phyloP scores from a whole-genome alignment of 2,888 invertebrate genomes.

The Brenthis ino region DNA sequence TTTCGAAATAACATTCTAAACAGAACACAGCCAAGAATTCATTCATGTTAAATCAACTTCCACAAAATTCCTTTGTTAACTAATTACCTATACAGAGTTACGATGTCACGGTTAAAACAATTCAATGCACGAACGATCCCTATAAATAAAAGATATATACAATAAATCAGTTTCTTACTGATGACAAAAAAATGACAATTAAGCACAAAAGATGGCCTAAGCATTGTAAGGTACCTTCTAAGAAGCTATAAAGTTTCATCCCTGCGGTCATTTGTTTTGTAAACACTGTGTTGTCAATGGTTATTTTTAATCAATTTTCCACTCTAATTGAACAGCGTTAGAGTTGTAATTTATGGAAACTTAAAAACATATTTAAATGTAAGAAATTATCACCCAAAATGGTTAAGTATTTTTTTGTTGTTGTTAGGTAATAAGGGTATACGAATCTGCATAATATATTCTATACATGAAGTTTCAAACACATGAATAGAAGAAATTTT shows the following conservation, averaged over 20 bases:
- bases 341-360: background rate
- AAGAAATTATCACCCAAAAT: slow-evolving; percentile 5
- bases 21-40: background rate
- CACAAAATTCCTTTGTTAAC: background rate
- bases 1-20: background rate
- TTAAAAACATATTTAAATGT: background rate
- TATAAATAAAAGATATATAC: background rate
- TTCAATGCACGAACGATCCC: background rate
- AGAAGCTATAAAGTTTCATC: slow-evolving; percentile 16
- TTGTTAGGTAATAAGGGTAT: too few species aligned
- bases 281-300: background rate
- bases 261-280: slow-evolving; percentile 20
- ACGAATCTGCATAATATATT: too few species aligned
- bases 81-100: slow-evolving; percentile 1
- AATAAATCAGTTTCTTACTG: slow-evolving; percentile 11
- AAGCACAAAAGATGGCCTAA: background rate
- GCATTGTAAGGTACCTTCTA: slow-evolving; percentile 4
- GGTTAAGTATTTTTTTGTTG: too few species aligned
- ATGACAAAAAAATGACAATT: background rate
- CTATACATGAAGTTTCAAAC: too few species aligned
- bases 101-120: slow-evolving; percentile 12
- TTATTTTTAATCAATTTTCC: background rate
- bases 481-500: too few species aligned
- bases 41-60: background rate
- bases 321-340: background rate